phyloP scores from a whole-genome alignment of 1,140 invertebrate genomes.

The Spodoptera frugiperda region DNA sequence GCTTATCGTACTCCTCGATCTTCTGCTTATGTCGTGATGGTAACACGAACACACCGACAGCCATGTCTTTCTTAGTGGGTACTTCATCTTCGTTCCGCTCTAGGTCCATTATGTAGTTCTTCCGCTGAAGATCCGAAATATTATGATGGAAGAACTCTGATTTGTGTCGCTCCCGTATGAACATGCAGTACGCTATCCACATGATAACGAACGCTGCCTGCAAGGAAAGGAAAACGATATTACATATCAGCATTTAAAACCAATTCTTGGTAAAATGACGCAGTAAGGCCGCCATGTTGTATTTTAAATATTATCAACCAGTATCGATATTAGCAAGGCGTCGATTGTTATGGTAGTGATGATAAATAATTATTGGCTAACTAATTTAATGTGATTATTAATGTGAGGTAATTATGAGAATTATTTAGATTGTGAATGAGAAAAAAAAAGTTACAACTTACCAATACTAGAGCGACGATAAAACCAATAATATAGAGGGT shows the following conservation, averaged over 20 bases:
- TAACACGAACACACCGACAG: slow-evolving; percentile 72
- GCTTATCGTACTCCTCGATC: slow-evolving; percentile 68
- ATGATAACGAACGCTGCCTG: slow-evolving; percentile 70
- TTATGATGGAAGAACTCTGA: slow-evolving; percentile 72
- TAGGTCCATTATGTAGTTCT: slow-evolving; percentile 61
- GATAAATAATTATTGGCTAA: too few relatives aligned
- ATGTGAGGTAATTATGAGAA: neutral
- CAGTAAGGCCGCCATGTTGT: slow-evolving; percentile 9
- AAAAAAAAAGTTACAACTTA: slow-evolving; percentile 58
- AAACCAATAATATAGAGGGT: slow-evolving; percentile 71
- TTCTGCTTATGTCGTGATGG: slow-evolving; percentile 72
- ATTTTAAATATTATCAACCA: slow-evolving; percentile 1
- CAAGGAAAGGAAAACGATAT: slow-evolving; percentile 49
- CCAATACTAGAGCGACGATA: slow-evolving; percentile 74
- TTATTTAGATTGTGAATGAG: neutral
- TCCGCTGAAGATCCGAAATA: slow-evolving; percentile 71
- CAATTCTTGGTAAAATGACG: slow-evolving; percentile 12
- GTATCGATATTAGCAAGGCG: neutral
- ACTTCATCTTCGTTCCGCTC: slow-evolving; percentile 59
- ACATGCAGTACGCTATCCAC: slow-evolving; percentile 81
- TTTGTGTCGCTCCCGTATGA: slow-evolving; percentile 76
- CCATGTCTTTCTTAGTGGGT: slow-evolving; percentile 53
- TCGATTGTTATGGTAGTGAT: too few relatives aligned
- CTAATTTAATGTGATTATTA: too few relatives aligned
- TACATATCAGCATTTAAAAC: slow-evolving; percentile 20